These are phyloP conservation scores for Conopomorpha cramerella DNA, from an alignment of 1,140 invertebrate species.

Conservation along the genomic window DNA sequence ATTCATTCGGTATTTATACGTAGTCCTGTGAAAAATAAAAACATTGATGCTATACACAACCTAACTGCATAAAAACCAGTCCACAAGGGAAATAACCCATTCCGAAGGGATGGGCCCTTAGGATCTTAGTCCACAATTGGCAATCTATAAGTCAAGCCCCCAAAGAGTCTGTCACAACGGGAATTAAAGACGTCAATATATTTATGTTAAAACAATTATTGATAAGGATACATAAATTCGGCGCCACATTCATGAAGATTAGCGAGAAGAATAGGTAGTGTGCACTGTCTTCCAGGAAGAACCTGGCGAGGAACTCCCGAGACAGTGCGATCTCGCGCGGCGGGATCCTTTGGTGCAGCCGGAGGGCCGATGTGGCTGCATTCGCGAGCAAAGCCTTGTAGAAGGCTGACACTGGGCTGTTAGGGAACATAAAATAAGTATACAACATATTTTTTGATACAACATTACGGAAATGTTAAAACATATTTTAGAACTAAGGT, in stretches of 20 bases:
- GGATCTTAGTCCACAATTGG: no score
- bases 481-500: no score
- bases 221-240: conserved; percentile 85
- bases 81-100: no score
- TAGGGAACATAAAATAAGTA: no score
- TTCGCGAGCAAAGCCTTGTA: conserved; percentile 89
- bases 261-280: conserved; percentile 95
- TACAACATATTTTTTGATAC: no score
- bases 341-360: conserved; percentile 91
- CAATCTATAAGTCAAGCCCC: no score
- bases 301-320: conserved; percentile 75
- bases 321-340: conserved; percentile 70
- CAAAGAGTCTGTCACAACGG: conserved; percentile 9
- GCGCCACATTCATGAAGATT: conserved; percentile 88
- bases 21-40: no score
- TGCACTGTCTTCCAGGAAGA: conserved; percentile 92
- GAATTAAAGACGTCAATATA: background rate
- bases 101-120: no score
- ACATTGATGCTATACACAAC: no score
- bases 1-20: no score
- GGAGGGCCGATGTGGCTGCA: conserved; percentile 90
- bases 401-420: conserved; percentile 76
- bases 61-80: no score
- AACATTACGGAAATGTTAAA: no score
- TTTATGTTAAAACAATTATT: conserved; percentile 6